Evolutionary conservation across 2,888 invertebrate species (phyloP).

Genomic region (Ecliptopera silaceata): DNA sequence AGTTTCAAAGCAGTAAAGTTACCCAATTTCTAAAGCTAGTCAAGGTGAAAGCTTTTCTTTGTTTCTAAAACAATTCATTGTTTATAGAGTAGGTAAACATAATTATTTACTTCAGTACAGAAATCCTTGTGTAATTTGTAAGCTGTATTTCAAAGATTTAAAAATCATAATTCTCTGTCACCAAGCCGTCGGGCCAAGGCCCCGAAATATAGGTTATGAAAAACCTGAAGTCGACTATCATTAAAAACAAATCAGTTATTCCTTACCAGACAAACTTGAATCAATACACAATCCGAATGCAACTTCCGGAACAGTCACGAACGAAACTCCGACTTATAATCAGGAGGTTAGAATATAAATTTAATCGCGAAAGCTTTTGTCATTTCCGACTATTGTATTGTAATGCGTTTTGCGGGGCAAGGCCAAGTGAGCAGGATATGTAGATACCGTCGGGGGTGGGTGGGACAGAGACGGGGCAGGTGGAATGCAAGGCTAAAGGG

Average conservation of each 20-base stretch:
- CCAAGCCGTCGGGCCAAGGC: constrained; percentile 56
- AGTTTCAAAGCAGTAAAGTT: too few species aligned
- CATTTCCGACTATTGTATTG: constrained; percentile 75
- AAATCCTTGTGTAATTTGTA: neutral
- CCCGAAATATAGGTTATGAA: constrained; percentile 61
- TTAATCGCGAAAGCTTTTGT: constrained; percentile 57
- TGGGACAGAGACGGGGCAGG: constrained; percentile 49
- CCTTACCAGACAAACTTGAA: constrained; percentile 51
- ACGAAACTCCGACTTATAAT: constrained; percentile 44
- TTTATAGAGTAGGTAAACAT: neutral
- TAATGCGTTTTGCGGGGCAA: constrained; percentile 65
- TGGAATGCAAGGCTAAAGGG: constrained; percentile 75
- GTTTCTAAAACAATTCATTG: neutral
- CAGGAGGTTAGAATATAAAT: constrained; percentile 53
- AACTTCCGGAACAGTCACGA: constrained; percentile 42
- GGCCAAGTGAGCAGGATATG: constrained; percentile 61
- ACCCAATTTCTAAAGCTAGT: too few species aligned
- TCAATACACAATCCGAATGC: constrained; percentile 62
- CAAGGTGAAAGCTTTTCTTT: too few species aligned
- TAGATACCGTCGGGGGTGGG: constrained; percentile 39
- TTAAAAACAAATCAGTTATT: constrained; percentile 68
- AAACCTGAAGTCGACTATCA: constrained; percentile 52
- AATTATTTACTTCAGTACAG: too few species aligned
- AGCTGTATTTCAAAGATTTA: constrained; percentile 10
- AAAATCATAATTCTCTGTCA: constrained; percentile 32